Evolutionary conservation across 2,113 vertebrate species (phyloP), one percentile per base, ranked within the genome.

Genomic region (Romanogobio albipinnatus): DNA sequence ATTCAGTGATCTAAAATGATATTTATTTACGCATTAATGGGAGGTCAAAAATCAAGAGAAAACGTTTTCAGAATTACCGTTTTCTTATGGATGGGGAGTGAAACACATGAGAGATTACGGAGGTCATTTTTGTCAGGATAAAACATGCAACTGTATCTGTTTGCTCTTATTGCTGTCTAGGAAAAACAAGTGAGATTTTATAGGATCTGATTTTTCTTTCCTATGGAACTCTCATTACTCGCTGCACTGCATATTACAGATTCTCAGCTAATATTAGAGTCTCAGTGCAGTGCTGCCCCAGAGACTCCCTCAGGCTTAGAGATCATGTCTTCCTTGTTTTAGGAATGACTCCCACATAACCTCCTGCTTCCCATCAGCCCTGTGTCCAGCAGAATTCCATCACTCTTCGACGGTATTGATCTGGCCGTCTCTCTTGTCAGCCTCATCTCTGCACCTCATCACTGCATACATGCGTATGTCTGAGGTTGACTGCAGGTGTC

Each of bases 381-480:
- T 0, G 24, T 83, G 82, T 64, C 43, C 84, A 58, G 76, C 73
- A 51, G 70, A 80, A 86, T 88, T 87, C 83, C 88, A 90, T 93
- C 87, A 86, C 49, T 80, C 78, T 87, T 83, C 78, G 82, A 62
- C 73, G n/a, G 3, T 90, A 93, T 93, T 66, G 93, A 94, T 93
- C 36, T 64, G 7, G 73, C 86, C 79, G 76, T 49, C 61, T 66
- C 51, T 66, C 83, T 77, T 82, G 58, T 84, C 59, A 58, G 49
- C 49, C 73, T 51, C 61, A 77, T 75, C 83, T 51, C 19, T 85
- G 62, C 89, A 89, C 87, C 71, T 49, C 51, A 76, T 74, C 82
- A 59, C 19, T 85, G 64, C 89, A 90, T 85, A 51, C 89, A 90
- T 85, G 47, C 58, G 77, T 87, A 86, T 85, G 86, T 89, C 90